Evolutionary conservation across 2,888 invertebrate genomes (phyloP).

Genomic region (Zonitis immaculata): DNA sequence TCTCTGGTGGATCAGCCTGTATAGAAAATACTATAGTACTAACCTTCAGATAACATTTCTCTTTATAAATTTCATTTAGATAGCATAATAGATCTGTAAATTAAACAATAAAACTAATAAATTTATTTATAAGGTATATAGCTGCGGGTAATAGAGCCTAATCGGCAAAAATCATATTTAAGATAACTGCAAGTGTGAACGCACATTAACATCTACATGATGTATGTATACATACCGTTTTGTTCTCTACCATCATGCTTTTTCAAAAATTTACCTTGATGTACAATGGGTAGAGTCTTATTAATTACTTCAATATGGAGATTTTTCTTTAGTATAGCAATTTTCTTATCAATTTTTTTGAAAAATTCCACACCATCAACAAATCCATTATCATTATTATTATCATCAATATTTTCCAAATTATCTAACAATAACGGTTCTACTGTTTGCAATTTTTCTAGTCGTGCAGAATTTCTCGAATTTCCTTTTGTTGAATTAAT

Average conservation of each 20-base stretch:
- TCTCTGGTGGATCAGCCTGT: no score
- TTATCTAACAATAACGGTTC: no score
- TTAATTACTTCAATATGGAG: neutral
- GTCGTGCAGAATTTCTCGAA: no score
- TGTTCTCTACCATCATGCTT: neutral
- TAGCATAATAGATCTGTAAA: neutral
- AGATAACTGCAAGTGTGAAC: no score
- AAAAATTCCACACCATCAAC: neutral
- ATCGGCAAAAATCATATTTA: no score
- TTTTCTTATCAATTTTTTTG: neutral
- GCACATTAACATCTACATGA: no score
- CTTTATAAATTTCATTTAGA: neutral
- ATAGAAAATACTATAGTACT: no score
- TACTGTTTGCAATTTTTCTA: no score
- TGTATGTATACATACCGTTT: neutral
- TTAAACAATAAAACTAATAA: no score
- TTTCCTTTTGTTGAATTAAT: neutral
- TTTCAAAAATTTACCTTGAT: neutral
- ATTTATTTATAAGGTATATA: no score
- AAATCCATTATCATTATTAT: neutral
- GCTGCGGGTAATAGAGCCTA: no score
- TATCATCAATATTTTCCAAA: no score
- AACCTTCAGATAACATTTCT: neutral
- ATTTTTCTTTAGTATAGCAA: neutral
- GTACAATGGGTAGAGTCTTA: neutral